These are phyloP conservation scores for Acronicta aceris DNA, from an alignment of 2,888 invertebrate genomes.

Conservation along the genomic window DNA sequence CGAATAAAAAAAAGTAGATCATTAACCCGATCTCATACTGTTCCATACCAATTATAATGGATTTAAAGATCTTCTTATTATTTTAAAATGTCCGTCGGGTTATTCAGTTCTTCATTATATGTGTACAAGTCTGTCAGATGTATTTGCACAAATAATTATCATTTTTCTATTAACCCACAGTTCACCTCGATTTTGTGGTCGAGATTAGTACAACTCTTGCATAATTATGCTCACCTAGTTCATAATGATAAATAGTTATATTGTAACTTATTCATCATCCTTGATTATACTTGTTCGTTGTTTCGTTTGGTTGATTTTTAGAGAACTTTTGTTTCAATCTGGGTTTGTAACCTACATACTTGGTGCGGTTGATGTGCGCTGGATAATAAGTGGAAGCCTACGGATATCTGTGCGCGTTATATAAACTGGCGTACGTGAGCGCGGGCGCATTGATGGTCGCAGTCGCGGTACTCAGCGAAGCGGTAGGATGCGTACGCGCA, in stretches of 20 bases:
- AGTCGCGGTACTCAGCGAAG: constrained; percentile 5
- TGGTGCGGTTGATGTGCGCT: constrained; percentile 6
- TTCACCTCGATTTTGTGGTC: background rate
- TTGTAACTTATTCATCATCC: background rate
- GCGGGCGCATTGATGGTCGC: constrained; percentile 49
- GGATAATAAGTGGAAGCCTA: constrained; percentile 45
- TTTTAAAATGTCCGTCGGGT: too few species aligned
- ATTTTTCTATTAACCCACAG: background rate
- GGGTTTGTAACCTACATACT: background rate
- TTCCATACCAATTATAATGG: too few species aligned
- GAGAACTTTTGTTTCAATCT: background rate
- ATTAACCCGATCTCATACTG: too few species aligned
- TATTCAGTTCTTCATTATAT: too few species aligned
- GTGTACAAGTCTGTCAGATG: too few species aligned
- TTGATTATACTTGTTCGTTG: background rate
- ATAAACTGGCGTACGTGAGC: constrained; percentile 63
- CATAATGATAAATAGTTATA: background rate
- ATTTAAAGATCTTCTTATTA: too few species aligned
- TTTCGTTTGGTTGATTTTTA: background rate
- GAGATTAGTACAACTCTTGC: background rate
- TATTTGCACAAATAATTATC: too few species aligned
- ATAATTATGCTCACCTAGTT: background rate
- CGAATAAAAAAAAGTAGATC: too few species aligned
- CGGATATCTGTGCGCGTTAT: constrained; percentile 35
- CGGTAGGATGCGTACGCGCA: constrained; percentile 12